Percentiles rank a stretch among this genome's conserved stretches.
Evolutionary conservation across 2,797 vertebrate species (phyloP).

Genomic region (Pipistrellus pipistrellus): DNA sequence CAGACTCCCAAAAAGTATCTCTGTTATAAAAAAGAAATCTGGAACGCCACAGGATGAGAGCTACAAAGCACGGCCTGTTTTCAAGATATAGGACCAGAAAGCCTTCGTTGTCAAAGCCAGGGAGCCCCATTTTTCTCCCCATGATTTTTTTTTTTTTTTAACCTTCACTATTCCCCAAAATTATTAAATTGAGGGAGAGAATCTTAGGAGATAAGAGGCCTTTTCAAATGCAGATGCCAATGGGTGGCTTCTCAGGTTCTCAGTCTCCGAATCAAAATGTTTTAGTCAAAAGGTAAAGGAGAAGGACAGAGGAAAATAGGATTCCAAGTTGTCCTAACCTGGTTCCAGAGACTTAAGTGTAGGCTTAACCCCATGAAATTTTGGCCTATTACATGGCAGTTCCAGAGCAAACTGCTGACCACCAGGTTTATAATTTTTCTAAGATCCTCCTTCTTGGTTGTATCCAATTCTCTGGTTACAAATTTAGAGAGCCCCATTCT

Average conservation of each 20-base stretch:
- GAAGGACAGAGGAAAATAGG: too few relatives aligned
- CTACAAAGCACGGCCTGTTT: neutral
- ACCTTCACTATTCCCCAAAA: neutral
- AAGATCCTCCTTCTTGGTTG: neutral
- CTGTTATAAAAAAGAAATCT: conserved; percentile 31
- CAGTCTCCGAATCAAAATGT: neutral
- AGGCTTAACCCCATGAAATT: neutral
- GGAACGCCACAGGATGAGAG: neutral
- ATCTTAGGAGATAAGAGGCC: neutral
- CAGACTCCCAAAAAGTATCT: neutral
- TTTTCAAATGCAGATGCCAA: neutral
- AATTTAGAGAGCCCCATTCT: conserved; percentile 21
- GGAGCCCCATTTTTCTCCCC: neutral
- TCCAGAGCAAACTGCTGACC: neutral
- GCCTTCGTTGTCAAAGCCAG: neutral
- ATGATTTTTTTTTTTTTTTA: neutral
- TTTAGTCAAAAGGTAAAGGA: neutral
- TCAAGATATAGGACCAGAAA: neutral
- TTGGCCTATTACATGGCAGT: neutral
- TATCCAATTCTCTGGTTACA: conserved; percentile 48
- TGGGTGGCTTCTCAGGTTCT: neutral
- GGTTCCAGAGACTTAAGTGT: neutral
- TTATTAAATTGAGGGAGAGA: neutral
- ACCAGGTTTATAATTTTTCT: neutral
- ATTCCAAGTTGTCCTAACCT: neutral